Percentiles rank a stretch among this genome's conserved stretches.
These are phyloP conservation scores for Calliphora vomitoria DNA, from an alignment of 2,888 invertebrate genomes.

Conservation along the genomic window DNA sequence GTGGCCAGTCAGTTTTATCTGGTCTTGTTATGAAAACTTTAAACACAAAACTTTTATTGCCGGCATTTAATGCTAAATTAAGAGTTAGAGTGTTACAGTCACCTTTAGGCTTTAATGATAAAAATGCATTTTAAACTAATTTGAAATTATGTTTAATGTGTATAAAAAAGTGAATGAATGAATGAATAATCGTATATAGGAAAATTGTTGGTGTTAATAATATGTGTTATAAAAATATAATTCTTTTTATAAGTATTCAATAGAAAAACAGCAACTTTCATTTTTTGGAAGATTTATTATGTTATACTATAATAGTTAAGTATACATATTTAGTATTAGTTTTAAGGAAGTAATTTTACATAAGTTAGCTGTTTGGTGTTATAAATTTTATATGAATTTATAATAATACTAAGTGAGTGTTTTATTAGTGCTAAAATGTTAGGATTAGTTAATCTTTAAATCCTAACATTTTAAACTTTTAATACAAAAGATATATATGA, in stretches of 20 bases:
- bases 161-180: background rate
- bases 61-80: slow-evolving; percentile 21
- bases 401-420: slow-evolving; percentile 10
- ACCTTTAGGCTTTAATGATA: slow-evolving; percentile 24
- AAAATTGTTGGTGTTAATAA: slow-evolving; percentile 20
- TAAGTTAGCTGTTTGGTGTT: background rate
- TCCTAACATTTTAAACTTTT: background rate
- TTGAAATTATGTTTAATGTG: slow-evolving; percentile 24
- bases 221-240: slow-evolving; percentile 28
- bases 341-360: slow-evolving; percentile 1
- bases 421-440: background rate
- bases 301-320: background rate
- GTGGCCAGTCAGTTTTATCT: slow-evolving; percentile 7
- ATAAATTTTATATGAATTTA: background rate
- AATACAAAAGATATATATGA: background rate
- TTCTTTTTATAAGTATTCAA: background rate
- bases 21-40: background rate
- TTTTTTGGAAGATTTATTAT: slow-evolving; percentile 18
- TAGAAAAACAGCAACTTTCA: slow-evolving; percentile 20
- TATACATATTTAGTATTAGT: background rate
- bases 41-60: background rate
- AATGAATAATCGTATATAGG: background rate
- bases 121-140: slow-evolving; percentile 30
- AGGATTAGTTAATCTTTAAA: background rate
- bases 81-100: slow-evolving; percentile 1